Conservation (phyloP, 2,888 invertebrate genomes). For the Sesia bembeciformis region DNA sequence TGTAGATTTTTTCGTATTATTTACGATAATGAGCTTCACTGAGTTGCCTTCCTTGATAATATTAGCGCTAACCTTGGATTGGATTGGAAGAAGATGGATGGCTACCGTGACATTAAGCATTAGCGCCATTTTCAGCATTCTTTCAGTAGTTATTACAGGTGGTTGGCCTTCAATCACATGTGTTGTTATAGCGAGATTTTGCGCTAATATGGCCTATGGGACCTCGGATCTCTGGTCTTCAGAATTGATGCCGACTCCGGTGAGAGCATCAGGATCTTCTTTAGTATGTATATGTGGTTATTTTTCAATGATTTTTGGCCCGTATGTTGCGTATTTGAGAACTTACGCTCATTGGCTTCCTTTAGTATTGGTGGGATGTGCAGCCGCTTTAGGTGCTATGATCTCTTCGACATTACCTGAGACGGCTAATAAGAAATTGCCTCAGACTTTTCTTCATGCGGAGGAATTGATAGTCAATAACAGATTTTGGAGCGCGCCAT, state of each 20-base stretch:
- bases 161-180: conserved; percentile 6
- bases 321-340: conserved; percentile 7
- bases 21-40: conserved; percentile 6
- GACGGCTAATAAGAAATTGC: conserved; percentile 6
- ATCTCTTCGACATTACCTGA: conserved; percentile 5
- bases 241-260: conserved; percentile 7
- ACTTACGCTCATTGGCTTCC: conserved; percentile 5
- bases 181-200: conserved; percentile 7
- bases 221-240: conserved; percentile 8
- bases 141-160: conserved; percentile 5
- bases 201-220: conserved; percentile 5
- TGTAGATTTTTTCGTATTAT: conserved; percentile 8
- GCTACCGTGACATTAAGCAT: background rate
- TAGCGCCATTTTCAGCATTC: conserved; percentile 4
- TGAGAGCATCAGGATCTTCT: conserved; percentile 5
- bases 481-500: conserved; percentile 1
- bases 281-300: conserved; percentile 4
- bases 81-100: conserved; percentile 7
- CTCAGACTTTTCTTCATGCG: conserved; percentile 1
- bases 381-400: conserved; percentile 3
- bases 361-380: conserved; percentile 2
- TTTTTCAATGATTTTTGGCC: conserved; percentile 3
- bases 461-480: background rate
- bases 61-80: conserved; percentile 7
- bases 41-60: conserved; percentile 7